Conservation (phyloP, 2,888 invertebrate species). For the Agriotes lineatus region DNA sequence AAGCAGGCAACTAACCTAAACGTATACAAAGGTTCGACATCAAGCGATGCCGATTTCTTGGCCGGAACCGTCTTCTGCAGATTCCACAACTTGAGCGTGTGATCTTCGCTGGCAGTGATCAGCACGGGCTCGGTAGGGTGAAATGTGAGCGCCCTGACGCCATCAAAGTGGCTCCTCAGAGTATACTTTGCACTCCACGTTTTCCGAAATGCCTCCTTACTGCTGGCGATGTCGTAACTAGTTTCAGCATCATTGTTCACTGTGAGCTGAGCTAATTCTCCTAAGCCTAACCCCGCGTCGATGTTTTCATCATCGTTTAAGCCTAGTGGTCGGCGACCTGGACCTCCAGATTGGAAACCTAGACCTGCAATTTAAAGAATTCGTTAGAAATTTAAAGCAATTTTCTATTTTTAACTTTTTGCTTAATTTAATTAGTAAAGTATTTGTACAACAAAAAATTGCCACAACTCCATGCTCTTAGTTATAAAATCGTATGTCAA, state of each 20-base stretch:
- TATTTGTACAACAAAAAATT: too few species aligned
- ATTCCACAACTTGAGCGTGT: conserved; percentile 99
- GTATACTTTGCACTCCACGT: conserved; percentile 98
- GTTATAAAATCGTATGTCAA: too few species aligned
- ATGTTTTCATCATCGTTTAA: conserved; percentile 63
- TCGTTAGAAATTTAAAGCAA: too few species aligned
- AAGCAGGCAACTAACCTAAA: conserved; percentile 71
- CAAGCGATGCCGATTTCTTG: conserved; percentile 95
- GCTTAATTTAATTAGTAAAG: too few species aligned
- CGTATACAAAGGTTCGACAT: conserved; percentile 98
- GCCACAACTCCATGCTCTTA: too few species aligned
- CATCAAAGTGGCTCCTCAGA: conserved; percentile 93
- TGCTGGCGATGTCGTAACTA: conserved; percentile 86
- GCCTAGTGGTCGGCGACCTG: conserved; percentile 58
- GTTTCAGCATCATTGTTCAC: conserved; percentile 97
- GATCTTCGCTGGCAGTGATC: conserved; percentile 98
- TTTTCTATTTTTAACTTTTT: too few species aligned
- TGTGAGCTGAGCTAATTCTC: conserved; percentile 96
- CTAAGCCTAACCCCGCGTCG: conserved; percentile 69
- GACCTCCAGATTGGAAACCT: conserved; percentile 51
- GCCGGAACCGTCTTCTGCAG: conserved; percentile 97
- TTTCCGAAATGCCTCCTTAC: conserved; percentile 92
- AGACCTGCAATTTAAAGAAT: conserved; percentile 28
- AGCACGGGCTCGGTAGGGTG: conserved; percentile 96
- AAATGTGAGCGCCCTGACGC: conserved; percentile 91